Evolutionary conservation across 2,797 vertebrate species (phyloP), one percentile per base, ranked within the genome.

Genomic region (Pipistrellus pipistrellus): DNA sequence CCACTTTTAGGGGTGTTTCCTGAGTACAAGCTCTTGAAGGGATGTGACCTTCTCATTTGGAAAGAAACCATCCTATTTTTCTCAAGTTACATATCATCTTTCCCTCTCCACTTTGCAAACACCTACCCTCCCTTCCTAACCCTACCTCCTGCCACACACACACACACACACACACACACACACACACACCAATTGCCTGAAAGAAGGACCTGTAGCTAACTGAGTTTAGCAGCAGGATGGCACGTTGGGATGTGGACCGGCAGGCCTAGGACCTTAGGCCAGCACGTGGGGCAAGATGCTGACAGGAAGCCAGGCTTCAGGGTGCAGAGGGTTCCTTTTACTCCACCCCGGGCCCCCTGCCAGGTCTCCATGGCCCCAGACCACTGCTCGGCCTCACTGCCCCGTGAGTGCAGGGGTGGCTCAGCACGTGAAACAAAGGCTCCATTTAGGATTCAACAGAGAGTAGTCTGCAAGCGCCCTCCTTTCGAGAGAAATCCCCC

Each of bases 381-480:
- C 23, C 20, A 35, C 72, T 92, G 77, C 76, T 64, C 20, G 53
- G 91, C 32, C 69, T 93, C 41, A 10, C 44, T 8, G 81, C 38
- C 75, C 59, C 4, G 0, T 71, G 17, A 68, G 73, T 13, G 64
- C 55, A 27, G 17, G 35, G 25, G 30, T 82, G 51, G 32, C 44
- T 86, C 73, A 46, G 53, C 66, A 41, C 35, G 38, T 51, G 27
- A 85, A 72, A 88, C 46, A 83, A 90, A 95, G 72, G 48, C 35
- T 75, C 25, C 80, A 66, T 69, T 91, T 77, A 91, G 44, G 86
- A 75, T 27, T 30, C 51, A 73, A 78, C 35, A 82, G 75, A 90
- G 35, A 76, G 68, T 41, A 41, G n/a, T 80, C 41, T 95, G 41
- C 72, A 68, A 64, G 85, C 23, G 85, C 14, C 44, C 46, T 68